Evolutionary conservation across 2,888 invertebrate genomes (phyloP), one percentile per base, ranked within the genome.

Genomic region (Onchidella celtica): DNA sequence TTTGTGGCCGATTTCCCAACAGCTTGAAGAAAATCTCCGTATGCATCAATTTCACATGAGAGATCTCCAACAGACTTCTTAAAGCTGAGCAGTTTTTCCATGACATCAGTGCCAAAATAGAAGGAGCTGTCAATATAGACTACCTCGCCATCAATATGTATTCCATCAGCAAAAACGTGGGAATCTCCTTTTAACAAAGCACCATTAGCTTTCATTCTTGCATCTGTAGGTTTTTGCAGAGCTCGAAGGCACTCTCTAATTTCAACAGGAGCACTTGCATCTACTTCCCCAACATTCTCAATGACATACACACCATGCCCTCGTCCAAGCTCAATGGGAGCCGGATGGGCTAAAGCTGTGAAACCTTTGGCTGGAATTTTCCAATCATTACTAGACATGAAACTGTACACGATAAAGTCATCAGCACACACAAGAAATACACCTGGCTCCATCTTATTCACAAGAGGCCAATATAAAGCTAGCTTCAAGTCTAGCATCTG

Each of bases 111-210:
- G 76, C 92, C 92, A 87, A 94, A 93, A 88, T 91, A 94, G 85
- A 93, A 94, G 11, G 91, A 90, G 86, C 94, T 94, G 86, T 94
- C 94, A 14, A 93, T 94, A 87, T 93, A 94, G 17, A 93, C 93
- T 57, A 86, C 85, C 38, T 85, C 85, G 11, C 87, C 89, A 17
- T 85, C 80, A 4, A 87, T 66, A 24, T 83, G 70, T 2, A 88
- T 85, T 4, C 86, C 87, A 78, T 87, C 88, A 6, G 87, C 84
- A 83, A 88, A 87, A 2, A 79, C 82, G n/a, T 86, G 79, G 11
- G 6, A 34, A 36, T 85, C 81, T 6, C 79, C 82, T 73, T 87
- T 84, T 3, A 92, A 57, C 34, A 94, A 86, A 11, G 94, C 94
- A 59, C 91, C 91, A 70, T 87, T 87, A 32, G 90, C 86, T 40